Percentiles rank a stretch among this genome's conserved stretches.
These are phyloP conservation scores for Acrocera orbiculus DNA, from an alignment of 2,888 invertebrate genomes.

Conservation along the genomic window DNA sequence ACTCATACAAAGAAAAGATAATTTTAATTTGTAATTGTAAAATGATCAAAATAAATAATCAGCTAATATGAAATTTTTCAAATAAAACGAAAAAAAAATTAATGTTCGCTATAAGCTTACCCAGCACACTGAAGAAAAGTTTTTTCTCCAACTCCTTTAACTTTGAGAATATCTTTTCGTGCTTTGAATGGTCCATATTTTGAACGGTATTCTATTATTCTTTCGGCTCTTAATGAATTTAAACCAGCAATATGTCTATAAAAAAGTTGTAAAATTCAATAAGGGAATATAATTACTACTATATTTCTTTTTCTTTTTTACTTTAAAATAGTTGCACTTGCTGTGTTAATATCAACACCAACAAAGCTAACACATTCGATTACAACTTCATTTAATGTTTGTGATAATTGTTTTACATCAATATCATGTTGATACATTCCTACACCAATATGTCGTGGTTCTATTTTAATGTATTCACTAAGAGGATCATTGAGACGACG, in stretches of 20 bases:
- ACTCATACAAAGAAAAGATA: too few relatives aligned
- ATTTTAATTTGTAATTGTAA: too few relatives aligned
- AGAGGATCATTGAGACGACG: constrained; percentile 79
- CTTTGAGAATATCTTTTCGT: constrained; percentile 55
- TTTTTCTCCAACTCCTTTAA: constrained; percentile 66
- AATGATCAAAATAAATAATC: too few relatives aligned
- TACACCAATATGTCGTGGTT: constrained; percentile 80
- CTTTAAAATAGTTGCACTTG: constrained; percentile 66
- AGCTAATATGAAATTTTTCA: too few relatives aligned
- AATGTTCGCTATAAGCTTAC: too few relatives aligned
- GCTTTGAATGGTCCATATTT: constrained; percentile 52
- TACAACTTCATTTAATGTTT: constrained; percentile 61
- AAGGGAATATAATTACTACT: constrained; percentile 3
- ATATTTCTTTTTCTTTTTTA: constrained; percentile 21
- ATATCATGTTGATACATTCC: constrained; percentile 95
- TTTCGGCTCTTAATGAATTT: constrained; percentile 53
- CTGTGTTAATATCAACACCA: constrained; percentile 80
- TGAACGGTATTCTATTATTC: constrained; percentile 57
- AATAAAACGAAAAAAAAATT: too few relatives aligned
- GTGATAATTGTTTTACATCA: constrained; percentile 53
- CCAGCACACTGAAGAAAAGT: constrained; percentile 83
- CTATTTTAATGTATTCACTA: constrained; percentile 82
- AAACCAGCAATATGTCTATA: constrained; percentile 68
- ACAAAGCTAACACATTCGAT: constrained; percentile 86
- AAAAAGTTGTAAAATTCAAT: constrained; percentile 8